Base-by-base conservation (phyloP, 2,888 invertebrate genomes). In the Ashinkailepas kermadecensis region DNA sequence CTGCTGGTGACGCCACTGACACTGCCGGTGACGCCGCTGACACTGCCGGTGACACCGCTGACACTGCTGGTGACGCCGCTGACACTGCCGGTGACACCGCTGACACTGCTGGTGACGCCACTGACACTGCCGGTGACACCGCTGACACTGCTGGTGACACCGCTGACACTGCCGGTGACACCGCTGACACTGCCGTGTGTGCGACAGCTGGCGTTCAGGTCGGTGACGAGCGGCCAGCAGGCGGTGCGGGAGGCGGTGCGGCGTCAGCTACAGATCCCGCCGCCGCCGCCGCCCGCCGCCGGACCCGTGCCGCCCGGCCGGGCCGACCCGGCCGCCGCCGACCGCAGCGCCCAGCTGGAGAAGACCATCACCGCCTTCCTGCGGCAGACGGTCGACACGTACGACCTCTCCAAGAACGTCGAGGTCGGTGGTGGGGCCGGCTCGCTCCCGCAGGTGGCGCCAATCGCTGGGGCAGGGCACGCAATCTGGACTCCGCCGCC, bases 241-340 rank as follows among this genome's bases (percentile, higher is more conserved):
- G 91, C 92, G 82, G 92, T 94, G 85, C 90, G 93, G 84, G 90
- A 91, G 83, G 93, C 94, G 86, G 90, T 94, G 81, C 91, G 92
- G 85, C 89, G 92, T 18, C 88, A 92, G 56, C 89, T 95, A 15
- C 89, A 89, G 85, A 86, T 88, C 81, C 87, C 87, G 23, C 82
- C 84, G 56, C 80, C 83, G 25, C 74, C 78, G 70, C 81, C 59
- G 67, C 65, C 70, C 25, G 74, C 70, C 58, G 23, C 79, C 39
- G n/a, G 8, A 3, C 58, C 70, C n/a, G 78, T 58, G 81, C 78
- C 79, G 23, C 80, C 25, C 39, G 74, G 56, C 15, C 58, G 81
- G 81, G 25, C 70, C n/a, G 59, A 58, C 39, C 81, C 18, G 79
- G 70, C 59, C 23, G 79, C 83, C 84, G 0, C 86, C 85, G 82